phyloP scores from a whole-genome alignment of 1,140 invertebrate genomes.

The Oncopodura yosiiana region DNA sequence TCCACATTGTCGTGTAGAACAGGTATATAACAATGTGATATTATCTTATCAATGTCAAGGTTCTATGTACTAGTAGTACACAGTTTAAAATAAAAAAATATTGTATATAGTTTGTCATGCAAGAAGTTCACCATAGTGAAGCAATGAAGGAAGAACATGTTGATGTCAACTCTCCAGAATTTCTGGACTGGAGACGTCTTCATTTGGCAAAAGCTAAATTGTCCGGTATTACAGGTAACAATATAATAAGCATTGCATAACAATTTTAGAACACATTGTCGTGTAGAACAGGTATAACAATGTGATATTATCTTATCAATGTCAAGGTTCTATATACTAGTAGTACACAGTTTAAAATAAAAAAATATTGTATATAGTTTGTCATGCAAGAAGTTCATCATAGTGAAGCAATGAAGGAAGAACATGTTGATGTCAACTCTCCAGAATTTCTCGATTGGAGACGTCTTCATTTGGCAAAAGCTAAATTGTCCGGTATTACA shows the following conservation, averaged over 20 bases:
- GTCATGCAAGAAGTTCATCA: neutral
- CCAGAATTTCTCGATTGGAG: constrained; percentile 32
- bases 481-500: constrained; percentile 31
- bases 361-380: neutral
- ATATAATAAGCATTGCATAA: constrained; percentile 1
- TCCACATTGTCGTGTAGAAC: neutral
- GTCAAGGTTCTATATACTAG: neutral
- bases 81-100: neutral
- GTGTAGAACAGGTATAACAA: neutral
- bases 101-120: neutral
- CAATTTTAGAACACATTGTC: neutral
- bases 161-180: constrained; percentile 25
- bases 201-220: constrained; percentile 33
- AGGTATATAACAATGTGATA: neutral
- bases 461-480: constrained; percentile 32
- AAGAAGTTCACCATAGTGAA: neutral
- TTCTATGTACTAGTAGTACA: neutral
- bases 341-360: neutral
- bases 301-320: neutral
- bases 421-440: constrained; percentile 14
- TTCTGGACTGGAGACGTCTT: constrained; percentile 31
- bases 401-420: neutral
- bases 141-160: neutral
- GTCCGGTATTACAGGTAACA: constrained; percentile 30
- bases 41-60: neutral